phyloP scores from a whole-genome alignment of 2,888 invertebrate genomes.

The Luperina testacea region DNA sequence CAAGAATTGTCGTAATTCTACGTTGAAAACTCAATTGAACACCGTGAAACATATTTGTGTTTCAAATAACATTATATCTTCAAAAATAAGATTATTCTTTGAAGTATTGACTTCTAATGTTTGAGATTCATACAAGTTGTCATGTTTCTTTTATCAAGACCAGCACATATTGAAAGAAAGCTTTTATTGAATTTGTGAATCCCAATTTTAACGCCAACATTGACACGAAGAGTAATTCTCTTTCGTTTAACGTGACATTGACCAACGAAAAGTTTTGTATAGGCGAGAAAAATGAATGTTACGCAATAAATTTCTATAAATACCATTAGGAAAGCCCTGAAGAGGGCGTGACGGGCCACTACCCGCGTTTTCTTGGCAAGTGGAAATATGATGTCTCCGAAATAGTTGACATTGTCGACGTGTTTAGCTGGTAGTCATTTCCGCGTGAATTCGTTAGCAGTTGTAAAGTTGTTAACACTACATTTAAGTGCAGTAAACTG shows the following conservation, averaged over 20 bases:
- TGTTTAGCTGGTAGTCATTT: constrained; percentile 79
- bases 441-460: constrained; percentile 72
- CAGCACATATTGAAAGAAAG: constrained; percentile 11
- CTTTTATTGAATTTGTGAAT: constrained; percentile 1
- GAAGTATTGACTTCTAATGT: neutral
- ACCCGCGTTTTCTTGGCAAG: constrained; percentile 74
- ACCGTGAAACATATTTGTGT: constrained; percentile 10
- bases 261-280: constrained; percentile 36
- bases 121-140: neutral
- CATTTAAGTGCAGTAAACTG: constrained; percentile 42
- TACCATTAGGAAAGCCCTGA: constrained; percentile 76
- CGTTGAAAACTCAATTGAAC: constrained; percentile 36
- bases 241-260: constrained; percentile 42
- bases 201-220: constrained; percentile 18
- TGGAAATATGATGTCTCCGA: constrained; percentile 76
- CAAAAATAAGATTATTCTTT: constrained; percentile 5
- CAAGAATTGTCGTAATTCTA: constrained; percentile 45
- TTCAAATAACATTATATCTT: constrained; percentile 1
- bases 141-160: constrained; percentile 7
- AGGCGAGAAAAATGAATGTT: constrained; percentile 48
- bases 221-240: neutral
- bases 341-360: constrained; percentile 73
- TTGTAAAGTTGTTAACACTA: constrained; percentile 44
- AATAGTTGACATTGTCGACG: constrained; percentile 85
- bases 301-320: constrained; percentile 68